Percentiles rank a stretch among this genome's conserved stretches.
Evolutionary conservation across 2,888 invertebrate genomes (phyloP).

Genomic region (Allacma fusca): DNA sequence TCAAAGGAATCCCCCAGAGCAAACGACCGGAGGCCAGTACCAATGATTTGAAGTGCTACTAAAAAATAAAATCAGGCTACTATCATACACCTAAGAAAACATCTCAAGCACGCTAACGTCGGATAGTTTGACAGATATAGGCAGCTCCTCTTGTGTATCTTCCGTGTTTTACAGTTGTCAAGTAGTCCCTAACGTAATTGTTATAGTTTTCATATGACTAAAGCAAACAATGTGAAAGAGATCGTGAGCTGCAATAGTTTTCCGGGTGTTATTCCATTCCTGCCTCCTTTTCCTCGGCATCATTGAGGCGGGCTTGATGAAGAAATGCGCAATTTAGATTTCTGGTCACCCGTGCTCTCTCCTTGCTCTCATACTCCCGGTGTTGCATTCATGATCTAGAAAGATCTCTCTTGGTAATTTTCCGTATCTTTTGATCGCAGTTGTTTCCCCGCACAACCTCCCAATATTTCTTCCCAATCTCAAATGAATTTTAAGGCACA

Average conservation of each 20-base stretch:
- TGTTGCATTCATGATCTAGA: too few relatives aligned
- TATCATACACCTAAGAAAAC: too few relatives aligned
- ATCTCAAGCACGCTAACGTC: not conserved
- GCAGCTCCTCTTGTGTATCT: not conserved
- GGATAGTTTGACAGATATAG: not conserved
- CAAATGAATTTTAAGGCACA: not conserved
- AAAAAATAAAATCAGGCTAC: too few relatives aligned
- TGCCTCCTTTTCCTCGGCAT: too few relatives aligned
- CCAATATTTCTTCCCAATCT: not conserved
- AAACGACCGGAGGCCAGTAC: too few relatives aligned
- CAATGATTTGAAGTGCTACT: too few relatives aligned
- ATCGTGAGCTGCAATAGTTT: not conserved
- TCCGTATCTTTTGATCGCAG: not conserved
- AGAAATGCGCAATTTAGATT: conserved; percentile 27
- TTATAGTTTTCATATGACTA: conserved; percentile 21
- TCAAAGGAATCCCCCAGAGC: too few relatives aligned
- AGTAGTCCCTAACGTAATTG: conserved; percentile 15
- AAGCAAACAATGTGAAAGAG: conserved; percentile 1
- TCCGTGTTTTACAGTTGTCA: conserved; percentile 4
- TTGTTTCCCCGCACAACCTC: too few relatives aligned
- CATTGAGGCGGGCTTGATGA: not conserved
- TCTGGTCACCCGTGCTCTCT: conserved; percentile 28
- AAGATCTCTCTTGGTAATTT: not conserved
- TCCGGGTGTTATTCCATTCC: not conserved
- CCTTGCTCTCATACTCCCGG: not conserved